phyloP scores from a whole-genome alignment of 2,888 invertebrate species.

The Pycnomerus fuliginosus region DNA sequence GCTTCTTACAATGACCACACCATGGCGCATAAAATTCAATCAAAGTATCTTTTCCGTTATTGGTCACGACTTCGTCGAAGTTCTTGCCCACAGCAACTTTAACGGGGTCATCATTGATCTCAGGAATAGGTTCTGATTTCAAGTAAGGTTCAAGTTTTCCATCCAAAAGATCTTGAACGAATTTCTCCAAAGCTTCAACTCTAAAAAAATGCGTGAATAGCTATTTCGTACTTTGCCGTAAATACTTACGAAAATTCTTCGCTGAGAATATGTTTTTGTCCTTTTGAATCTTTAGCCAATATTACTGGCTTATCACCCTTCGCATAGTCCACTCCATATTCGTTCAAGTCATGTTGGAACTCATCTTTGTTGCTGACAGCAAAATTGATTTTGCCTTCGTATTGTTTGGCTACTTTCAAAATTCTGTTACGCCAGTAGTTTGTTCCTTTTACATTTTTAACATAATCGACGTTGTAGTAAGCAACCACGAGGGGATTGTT shows the following conservation, averaged over 20 bases:
- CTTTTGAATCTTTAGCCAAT: constrained; percentile 77
- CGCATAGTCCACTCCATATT: constrained; percentile 86
- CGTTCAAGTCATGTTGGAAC: constrained; percentile 91
- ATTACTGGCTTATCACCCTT: constrained; percentile 88
- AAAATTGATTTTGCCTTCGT: constrained; percentile 70
- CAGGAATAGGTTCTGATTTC: constrained; percentile 94
- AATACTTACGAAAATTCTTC: constrained; percentile 80
- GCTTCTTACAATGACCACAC: constrained; percentile 98
- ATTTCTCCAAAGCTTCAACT: constrained; percentile 79
- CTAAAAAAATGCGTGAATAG: constrained; percentile 53
- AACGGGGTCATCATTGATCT: constrained; percentile 77
- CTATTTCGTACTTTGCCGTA: too few species aligned
- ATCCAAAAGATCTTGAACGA: constrained; percentile 79
- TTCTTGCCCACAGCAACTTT: constrained; percentile 94
- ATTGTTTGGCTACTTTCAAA: constrained; percentile 76
- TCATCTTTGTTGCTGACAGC: constrained; percentile 92
- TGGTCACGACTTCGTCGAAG: constrained; percentile 90
- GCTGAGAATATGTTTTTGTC: constrained; percentile 86
- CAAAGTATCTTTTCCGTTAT: constrained; percentile 89
- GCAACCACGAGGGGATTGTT: constrained; percentile 86
- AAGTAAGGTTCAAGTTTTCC: constrained; percentile 87
- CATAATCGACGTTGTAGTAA: constrained; percentile 93
- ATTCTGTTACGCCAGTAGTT: constrained; percentile 99
- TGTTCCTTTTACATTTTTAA: constrained; percentile 95
- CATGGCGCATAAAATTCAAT: constrained; percentile 99